These are phyloP conservation scores for Pammene aurita DNA, from an alignment of 2,888 invertebrate species.

Conservation along the genomic window DNA sequence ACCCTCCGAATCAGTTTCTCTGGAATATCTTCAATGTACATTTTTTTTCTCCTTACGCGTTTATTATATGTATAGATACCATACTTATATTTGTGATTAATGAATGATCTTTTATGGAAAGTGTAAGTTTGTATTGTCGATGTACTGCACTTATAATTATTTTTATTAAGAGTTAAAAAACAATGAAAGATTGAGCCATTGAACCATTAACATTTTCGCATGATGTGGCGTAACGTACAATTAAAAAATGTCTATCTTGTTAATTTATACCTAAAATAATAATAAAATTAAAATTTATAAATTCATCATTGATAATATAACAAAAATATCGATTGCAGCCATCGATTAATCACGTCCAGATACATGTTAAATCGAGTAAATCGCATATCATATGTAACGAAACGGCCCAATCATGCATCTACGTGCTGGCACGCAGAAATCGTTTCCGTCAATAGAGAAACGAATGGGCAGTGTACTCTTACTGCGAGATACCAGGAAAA, in stretches of 20 bases:
- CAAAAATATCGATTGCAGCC: constrained; percentile 23
- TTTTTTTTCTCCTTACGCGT: too few relatives aligned
- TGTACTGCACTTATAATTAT: too few relatives aligned
- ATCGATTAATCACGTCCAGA: constrained; percentile 37
- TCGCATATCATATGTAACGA: constrained; percentile 31
- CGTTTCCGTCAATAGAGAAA: constrained; percentile 39
- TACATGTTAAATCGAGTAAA: constrained; percentile 38
- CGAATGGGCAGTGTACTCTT: neutral
- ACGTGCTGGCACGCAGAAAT: constrained; percentile 36
- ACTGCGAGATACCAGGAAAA: neutral
- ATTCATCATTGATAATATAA: constrained; percentile 5
- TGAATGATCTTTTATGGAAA: too few relatives aligned
- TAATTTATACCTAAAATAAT: too few relatives aligned
- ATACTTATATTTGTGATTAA: too few relatives aligned
- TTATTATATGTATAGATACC: too few relatives aligned
- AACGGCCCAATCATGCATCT: constrained; percentile 33
- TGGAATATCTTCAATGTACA: too few relatives aligned
- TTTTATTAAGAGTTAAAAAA: too few relatives aligned
- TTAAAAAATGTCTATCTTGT: too few relatives aligned
- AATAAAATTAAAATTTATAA: neutral
- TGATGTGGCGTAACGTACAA: too few relatives aligned
- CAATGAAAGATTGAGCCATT: neutral
- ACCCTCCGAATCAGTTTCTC: too few relatives aligned
- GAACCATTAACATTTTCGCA: neutral
- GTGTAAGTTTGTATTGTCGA: too few relatives aligned